Conservation (phyloP, 2,113 vertebrate genomes). For the Pholis gunnellus region DNA sequence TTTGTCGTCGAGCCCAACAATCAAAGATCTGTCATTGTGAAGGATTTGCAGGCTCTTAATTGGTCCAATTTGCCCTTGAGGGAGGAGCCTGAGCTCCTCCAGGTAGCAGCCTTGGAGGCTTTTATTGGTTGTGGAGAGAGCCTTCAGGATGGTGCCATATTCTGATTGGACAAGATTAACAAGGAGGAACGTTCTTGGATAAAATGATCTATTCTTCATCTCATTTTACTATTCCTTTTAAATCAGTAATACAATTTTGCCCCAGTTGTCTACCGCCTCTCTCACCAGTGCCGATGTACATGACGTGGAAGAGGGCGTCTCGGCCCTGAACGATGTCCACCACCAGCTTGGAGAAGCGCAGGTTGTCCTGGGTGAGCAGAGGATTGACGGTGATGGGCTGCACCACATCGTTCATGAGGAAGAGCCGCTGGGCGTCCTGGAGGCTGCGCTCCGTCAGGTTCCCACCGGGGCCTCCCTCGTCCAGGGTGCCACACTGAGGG, state of each 20-base stretch:
- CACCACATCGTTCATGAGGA: slow-evolving; percentile 94
- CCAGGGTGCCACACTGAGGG: slow-evolving; percentile 92
- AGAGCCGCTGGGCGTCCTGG: slow-evolving; percentile 95
- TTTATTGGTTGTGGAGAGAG: slow-evolving; percentile 89
- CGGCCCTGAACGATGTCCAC: slow-evolving; percentile 95
- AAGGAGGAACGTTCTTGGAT: not conserved
- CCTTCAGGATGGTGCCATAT: slow-evolving; percentile 94
- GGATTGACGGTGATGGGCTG: slow-evolving; percentile 90
- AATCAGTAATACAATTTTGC: not conserved
- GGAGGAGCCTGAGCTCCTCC: slow-evolving; percentile 93
- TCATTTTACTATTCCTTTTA: not conserved
- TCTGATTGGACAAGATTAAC: slow-evolving; percentile 79
- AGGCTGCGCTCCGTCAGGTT: slow-evolving; percentile 96
- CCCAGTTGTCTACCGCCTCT: fast-evolving
- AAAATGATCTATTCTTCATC: not conserved
- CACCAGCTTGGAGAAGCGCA: slow-evolving; percentile 91
- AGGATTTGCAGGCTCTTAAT: slow-evolving; percentile 91
- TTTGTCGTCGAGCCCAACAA: slow-evolving; percentile 89
- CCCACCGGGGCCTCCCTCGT: slow-evolving; percentile 89
- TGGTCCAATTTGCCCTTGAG: slow-evolving; percentile 82
- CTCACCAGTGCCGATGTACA: slow-evolving; percentile 95
- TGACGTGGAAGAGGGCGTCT: slow-evolving; percentile 90
- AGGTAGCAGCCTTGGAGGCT: slow-evolving; percentile 89
- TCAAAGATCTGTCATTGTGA: slow-evolving; percentile 91
- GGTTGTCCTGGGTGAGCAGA: slow-evolving; percentile 92